Evolutionary conservation across 1,140 invertebrate genomes (phyloP).

Genomic region (Macrobrachium rosenbergii): DNA sequence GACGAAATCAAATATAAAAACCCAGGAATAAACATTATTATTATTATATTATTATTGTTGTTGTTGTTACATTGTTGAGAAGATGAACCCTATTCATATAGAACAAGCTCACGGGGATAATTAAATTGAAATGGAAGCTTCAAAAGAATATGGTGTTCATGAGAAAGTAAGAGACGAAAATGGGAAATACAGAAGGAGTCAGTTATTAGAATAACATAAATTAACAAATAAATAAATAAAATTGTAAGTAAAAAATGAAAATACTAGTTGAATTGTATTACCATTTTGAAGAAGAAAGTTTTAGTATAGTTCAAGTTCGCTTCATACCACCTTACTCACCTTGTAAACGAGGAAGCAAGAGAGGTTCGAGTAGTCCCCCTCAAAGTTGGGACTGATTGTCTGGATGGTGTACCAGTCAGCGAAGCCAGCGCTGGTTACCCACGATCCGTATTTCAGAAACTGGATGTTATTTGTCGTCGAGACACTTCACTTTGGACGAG

Average conservation of each 20-base stretch:
- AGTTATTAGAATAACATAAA: neutral
- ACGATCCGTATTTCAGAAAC: slow-evolving; percentile 61
- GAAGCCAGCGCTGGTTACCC: slow-evolving; percentile 64
- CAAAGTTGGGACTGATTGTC: slow-evolving; percentile 50
- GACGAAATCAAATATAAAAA: too few species aligned
- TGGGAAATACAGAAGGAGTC: too few species aligned
- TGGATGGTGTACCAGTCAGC: slow-evolving; percentile 65
- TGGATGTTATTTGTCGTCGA: slow-evolving; percentile 55
- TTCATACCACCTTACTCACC: slow-evolving; percentile 3
- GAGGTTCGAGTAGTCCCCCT: slow-evolving; percentile 56
- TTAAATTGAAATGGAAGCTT: too few species aligned
- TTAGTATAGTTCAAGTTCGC: neutral
- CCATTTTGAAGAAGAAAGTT: neutral
- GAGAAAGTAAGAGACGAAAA: too few species aligned
- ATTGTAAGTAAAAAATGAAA: neutral
- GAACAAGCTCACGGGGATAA: too few species aligned
- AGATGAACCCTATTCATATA: too few species aligned
- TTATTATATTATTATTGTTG: too few species aligned
- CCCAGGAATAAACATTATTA: too few species aligned
- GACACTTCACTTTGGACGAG: slow-evolving; percentile 56
- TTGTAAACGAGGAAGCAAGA: slow-evolving; percentile 54
- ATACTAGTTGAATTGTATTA: too few species aligned
- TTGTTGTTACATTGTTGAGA: too few species aligned
- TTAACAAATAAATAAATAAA: neutral
- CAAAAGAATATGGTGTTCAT: too few species aligned